Conservation (phyloP, 2,113 vertebrate genomes). For the Pyrgilauda ruficollis region DNA sequence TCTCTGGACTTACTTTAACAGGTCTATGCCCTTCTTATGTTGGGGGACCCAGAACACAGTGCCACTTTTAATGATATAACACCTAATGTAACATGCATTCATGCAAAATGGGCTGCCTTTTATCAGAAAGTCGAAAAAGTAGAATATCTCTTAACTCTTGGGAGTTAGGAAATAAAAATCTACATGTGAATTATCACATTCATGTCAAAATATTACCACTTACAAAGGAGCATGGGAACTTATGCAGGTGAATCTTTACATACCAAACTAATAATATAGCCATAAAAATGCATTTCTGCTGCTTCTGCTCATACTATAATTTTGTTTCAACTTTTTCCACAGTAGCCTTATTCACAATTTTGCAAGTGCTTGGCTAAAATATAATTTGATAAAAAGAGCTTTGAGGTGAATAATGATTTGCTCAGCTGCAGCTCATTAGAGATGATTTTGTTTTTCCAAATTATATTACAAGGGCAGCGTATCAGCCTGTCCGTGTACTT, state of each 20-base stretch:
- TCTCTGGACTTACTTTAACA: background rate
- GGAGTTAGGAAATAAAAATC: background rate
- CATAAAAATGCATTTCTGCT: constrained; percentile 28
- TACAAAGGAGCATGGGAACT: background rate
- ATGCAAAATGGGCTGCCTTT: background rate
- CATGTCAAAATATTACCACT: constrained; percentile 3
- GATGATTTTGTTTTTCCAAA: constrained; percentile 62
- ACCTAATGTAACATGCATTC: background rate
- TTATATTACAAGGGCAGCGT: constrained; percentile 28
- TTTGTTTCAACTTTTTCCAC: constrained; percentile 30
- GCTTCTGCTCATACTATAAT: constrained; percentile 32
- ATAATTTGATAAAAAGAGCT: constrained; percentile 65
- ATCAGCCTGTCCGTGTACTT: constrained; percentile 25
- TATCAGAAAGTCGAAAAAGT: background rate
- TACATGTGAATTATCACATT: background rate
- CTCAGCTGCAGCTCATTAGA: constrained; percentile 65
- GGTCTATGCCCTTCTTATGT: background rate
- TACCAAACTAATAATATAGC: background rate
- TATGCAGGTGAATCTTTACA: constrained; percentile 37
- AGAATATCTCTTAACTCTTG: background rate
- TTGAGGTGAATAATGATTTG: constrained; percentile 63
- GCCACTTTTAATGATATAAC: background rate
- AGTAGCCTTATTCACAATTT: background rate
- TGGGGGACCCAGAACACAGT: background rate
- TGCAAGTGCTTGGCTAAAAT: constrained; percentile 43